Conservation (phyloP, 2,797 vertebrate genomes). For the Lophotriccus pileatus region DNA sequence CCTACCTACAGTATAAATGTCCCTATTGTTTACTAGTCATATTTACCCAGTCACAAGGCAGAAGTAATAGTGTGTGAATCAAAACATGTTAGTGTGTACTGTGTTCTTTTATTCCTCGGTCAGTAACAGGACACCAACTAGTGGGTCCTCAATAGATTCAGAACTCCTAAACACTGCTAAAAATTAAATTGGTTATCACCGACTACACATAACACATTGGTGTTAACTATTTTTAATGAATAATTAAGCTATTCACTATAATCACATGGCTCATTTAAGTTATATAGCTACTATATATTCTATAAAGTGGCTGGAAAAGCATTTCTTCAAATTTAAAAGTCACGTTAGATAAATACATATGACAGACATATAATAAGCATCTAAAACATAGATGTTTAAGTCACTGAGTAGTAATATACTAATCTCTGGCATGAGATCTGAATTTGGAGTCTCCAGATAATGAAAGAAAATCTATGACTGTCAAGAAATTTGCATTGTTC, state of each 20-base stretch:
- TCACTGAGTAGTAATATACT: background rate
- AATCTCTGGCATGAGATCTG: background rate
- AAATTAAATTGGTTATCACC: background rate
- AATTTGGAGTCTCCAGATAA: background rate
- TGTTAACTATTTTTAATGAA: background rate
- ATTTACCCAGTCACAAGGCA: background rate
- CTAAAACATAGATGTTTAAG: background rate
- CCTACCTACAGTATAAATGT: background rate
- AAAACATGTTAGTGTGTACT: background rate
- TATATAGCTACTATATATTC: background rate
- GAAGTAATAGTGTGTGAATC: background rate
- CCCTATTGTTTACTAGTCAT: background rate
- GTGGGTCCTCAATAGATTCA: background rate
- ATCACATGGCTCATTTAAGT: background rate
- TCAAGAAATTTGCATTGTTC: background rate
- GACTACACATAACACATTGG: background rate
- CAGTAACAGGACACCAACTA: background rate
- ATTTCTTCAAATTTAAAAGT: background rate
- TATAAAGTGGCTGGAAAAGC: background rate
- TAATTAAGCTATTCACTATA: background rate
- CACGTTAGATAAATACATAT: background rate
- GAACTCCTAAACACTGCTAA: background rate
- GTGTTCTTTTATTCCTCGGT: background rate
- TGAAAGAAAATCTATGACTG: background rate
- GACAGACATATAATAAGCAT: background rate